Evolutionary conservation across 1,140 invertebrate genomes (phyloP).

Genomic region (Trichomalopsis sarcophagae): DNA sequence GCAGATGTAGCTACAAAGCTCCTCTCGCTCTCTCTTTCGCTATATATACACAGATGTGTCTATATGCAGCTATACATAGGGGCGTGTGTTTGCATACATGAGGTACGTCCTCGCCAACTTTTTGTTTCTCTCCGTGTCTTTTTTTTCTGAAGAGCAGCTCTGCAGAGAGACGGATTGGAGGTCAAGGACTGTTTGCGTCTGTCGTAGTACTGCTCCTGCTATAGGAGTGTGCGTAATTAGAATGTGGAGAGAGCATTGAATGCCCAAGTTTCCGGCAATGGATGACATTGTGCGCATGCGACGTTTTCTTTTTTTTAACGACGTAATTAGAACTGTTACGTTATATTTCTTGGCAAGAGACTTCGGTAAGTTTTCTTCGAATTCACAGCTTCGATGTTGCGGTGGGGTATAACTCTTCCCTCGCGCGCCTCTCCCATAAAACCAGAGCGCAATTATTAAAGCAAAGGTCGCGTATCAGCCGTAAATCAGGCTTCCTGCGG

Average conservation of each 20-base stretch:
- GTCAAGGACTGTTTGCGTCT: slow-evolving; percentile 32
- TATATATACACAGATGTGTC: background rate
- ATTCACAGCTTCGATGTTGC: too few species aligned
- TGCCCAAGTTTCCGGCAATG: background rate
- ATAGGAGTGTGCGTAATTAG: slow-evolving; percentile 2
- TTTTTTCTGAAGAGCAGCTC: background rate
- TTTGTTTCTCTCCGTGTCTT: background rate
- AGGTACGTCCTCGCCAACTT: background rate
- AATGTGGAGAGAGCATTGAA: background rate
- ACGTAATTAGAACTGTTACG: background rate
- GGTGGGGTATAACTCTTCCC: too few species aligned
- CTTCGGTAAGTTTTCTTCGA: too few species aligned
- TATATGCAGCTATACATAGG: background rate
- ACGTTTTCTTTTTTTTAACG: background rate
- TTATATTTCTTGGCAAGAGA: background rate
- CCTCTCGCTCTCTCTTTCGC: too few species aligned
- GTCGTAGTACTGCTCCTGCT: background rate
- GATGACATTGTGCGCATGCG: too few species aligned
- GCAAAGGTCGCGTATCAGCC: background rate
- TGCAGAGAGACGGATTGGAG: slow-evolving; percentile 12
- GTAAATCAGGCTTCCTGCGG: background rate
- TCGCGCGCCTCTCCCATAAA: too few species aligned
- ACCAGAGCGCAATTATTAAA: background rate
- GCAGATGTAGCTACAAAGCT: background rate
- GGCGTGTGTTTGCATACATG: background rate